Conservation (phyloP, 1,140 invertebrate genomes). For the Cyrtorhinus lividipennis region DNA sequence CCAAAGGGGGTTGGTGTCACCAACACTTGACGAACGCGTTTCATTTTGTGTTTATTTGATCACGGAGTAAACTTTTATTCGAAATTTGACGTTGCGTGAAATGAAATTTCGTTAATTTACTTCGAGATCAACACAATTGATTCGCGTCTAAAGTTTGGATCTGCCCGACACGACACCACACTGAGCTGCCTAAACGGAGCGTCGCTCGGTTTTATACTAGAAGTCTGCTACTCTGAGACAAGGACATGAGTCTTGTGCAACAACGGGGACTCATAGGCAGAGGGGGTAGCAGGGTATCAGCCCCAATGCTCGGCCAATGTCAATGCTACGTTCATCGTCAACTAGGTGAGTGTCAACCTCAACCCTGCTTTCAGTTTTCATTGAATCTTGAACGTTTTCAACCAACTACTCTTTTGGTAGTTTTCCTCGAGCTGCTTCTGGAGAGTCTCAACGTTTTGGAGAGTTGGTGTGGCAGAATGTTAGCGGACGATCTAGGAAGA, state of each 20-base stretch:
- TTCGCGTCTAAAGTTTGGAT: too few relatives aligned
- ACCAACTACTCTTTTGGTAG: too few relatives aligned
- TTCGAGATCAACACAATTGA: background rate
- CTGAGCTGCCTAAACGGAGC: background rate
- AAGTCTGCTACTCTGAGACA: constrained; percentile 6
- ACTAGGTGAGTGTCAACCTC: constrained; percentile 3
- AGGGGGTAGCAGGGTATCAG: background rate
- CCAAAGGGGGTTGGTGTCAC: background rate
- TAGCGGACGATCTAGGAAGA: too few relatives aligned
- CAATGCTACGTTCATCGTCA: background rate
- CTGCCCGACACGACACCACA: background rate
- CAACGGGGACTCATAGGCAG: background rate
- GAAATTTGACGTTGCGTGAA: background rate
- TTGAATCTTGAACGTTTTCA: too few relatives aligned
- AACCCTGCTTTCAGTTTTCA: background rate
- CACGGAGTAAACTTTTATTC: too few relatives aligned
- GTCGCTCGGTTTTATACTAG: constrained; percentile 2
- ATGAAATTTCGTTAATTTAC: background rate
- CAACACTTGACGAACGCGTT: background rate
- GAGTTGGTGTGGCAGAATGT: too few relatives aligned
- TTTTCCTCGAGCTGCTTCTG: too few relatives aligned
- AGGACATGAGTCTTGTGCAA: constrained; percentile 1
- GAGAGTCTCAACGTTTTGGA: too few relatives aligned
- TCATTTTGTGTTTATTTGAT: background rate
- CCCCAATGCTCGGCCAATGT: constrained; percentile 1